Base-by-base conservation (phyloP, 2,113 vertebrate species). In the Lampris incognitus region DNA sequence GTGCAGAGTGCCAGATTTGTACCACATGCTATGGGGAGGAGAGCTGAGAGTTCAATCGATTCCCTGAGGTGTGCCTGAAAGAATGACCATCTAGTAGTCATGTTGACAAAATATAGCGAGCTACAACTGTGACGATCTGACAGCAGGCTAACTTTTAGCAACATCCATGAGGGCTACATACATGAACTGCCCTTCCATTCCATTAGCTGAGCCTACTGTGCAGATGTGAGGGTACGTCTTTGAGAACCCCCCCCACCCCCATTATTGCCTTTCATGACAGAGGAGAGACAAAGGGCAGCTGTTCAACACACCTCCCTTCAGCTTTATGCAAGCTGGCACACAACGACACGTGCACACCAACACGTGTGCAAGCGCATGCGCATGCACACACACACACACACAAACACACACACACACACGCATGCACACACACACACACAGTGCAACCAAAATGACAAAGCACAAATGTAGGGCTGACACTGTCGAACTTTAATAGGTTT, bases 181-280 rank as follows among this genome's bases (percentile, higher is more conserved):
- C 24, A 24, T 24, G 24, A 24, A 0, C 9, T 36, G 36, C 5
- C 5, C 40, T 46, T 46, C 7, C 7, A 5, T 2, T 46, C 4
- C 7, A 46, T 70, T 46, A 46, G 41, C 51, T 38, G 38, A 24
- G 50, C 41, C 44, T n/a, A 37, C 9, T 49, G 42, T 9, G 57
- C 7, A 52, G n/a, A 56, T 36, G 6, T 4, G 11, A 4, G 60
- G 39, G 61, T 58, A 59, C 7, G 72, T n/a, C 55, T 77, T 59
- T 7, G 51, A 77, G 39, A 63, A 66, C 67, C 70, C 50, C 70
- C 79, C 74, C 50, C 70, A 76, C 74, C 66, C 63, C 58, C 69
- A 75, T 84, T 59, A 84, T 89, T 73, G 75, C 38, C 68, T 75
- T 69, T 85, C 86, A 88, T 81, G 38, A 90, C 61, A 73, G 78